Base-by-base conservation (phyloP, 23 tunicate species). In the Corella eumyota region DNA sequence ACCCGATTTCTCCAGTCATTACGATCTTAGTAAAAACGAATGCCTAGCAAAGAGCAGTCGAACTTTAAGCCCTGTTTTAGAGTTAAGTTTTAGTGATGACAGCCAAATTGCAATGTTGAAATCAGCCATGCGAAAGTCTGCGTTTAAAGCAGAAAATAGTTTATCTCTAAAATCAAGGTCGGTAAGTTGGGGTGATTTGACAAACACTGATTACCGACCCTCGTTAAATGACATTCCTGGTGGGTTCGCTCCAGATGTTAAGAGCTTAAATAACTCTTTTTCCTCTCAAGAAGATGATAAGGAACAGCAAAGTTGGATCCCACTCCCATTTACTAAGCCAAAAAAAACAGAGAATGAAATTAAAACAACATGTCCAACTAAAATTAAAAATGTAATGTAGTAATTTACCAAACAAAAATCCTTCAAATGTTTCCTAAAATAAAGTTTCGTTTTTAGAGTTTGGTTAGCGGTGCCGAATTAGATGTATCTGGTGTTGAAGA, bases 131-230 rank as follows among this genome's bases (percentile, higher is more conserved):
- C 20, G 57, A 19, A 51, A 51, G 23, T 27, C 57, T 19, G 20
- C 57, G 27, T 51, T 51, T 19, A 51, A 19, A 27, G 57, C 15
- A 51, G 11, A 25, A 51, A 6, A 7, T 19, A 27, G 23, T 7
- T 25, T 27, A 11, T 27, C 57, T 19, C 57, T 25, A 5, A 51
- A n/a, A 15, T 4, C 11, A 6, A 34, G 63, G 17, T 68, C 74
- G 29, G 74, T 68, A 17, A 68, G 63, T 34, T 68, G 74, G 74
- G 56, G 56, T 36, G 63, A 68, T 34, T 23, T 68, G 34, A 68
- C 74, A 23, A 68, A 54, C 29, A 63, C 34, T 11, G 53, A 45
- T 23, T 53, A 32, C 2, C 34, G 19, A 6, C 68, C 68, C 28
- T n/a, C n/a, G n/a, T n/a, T n/a, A n/a, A n/a, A n/a, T n/a, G n/a